Evolutionary conservation across 2,113 vertebrate species (phyloP).

Genomic region (Gavia stellata): DNA sequence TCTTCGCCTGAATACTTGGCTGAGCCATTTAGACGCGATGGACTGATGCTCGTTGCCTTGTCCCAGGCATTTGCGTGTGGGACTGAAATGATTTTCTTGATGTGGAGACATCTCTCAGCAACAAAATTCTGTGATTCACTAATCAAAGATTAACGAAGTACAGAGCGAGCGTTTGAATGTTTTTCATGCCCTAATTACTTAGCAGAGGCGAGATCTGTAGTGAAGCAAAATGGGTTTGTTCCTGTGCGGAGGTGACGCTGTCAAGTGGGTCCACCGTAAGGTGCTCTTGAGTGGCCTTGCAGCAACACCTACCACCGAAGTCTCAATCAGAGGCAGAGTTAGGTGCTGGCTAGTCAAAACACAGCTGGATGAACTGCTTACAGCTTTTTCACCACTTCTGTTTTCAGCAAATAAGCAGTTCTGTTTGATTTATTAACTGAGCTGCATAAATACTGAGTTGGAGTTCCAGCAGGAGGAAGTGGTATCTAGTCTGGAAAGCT

Average conservation of each 20-base stretch:
- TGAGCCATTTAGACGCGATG: background rate
- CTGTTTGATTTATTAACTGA: background rate
- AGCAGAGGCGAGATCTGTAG: background rate
- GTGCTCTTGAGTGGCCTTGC: background rate
- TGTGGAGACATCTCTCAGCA: background rate
- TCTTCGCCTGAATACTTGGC: background rate
- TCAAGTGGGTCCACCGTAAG: background rate
- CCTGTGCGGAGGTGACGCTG: background rate
- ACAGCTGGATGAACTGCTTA: background rate
- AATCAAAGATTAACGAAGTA: slow-evolving; percentile 21
- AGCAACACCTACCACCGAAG: background rate
- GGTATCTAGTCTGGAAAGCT: background rate
- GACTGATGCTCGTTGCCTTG: background rate
- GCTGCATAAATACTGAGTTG: background rate
- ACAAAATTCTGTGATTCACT: slow-evolving; percentile 2
- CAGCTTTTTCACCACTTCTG: background rate
- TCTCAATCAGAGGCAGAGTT: background rate
- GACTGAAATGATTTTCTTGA: background rate
- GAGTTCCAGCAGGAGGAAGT: background rate
- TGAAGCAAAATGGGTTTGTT: background rate
- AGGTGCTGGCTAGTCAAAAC: background rate
- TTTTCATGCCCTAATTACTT: background rate
- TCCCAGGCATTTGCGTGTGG: background rate
- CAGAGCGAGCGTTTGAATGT: background rate
- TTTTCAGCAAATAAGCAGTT: background rate